Conservation (phyloP, 2,888 invertebrate genomes). For the Drosophila eohydei region DNA sequence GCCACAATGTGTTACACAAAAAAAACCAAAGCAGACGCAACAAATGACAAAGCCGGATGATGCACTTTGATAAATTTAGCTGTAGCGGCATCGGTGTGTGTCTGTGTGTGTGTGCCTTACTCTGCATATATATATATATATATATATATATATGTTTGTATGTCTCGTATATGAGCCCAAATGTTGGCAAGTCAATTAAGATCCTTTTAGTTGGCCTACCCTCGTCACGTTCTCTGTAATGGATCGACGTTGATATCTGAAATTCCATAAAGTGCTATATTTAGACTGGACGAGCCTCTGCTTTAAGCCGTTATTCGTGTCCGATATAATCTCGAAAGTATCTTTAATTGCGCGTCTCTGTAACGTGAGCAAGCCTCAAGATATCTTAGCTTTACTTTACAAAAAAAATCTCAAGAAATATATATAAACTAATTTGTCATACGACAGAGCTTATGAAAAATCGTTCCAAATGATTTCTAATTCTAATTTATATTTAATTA, state of each 20-base stretch:
- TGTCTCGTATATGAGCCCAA: background rate
- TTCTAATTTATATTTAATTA: background rate
- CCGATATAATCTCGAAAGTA: background rate
- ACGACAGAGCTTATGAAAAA: background rate
- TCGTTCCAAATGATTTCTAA: background rate
- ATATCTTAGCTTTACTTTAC: background rate
- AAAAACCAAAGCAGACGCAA: slow-evolving; percentile 30
- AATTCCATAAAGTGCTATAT: background rate
- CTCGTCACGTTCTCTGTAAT: slow-evolving; percentile 12
- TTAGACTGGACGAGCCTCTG: background rate
- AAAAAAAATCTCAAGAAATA: background rate
- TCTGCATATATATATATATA: too few relatives aligned
- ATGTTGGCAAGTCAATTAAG: slow-evolving; percentile 14
- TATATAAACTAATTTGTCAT: background rate
- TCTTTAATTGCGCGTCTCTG: background rate
- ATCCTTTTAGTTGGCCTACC: slow-evolving; percentile 5
- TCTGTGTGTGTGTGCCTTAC: background rate
- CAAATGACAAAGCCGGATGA: slow-evolving; percentile 38
- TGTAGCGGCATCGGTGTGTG: background rate
- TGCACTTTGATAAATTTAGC: slow-evolving; percentile 17
- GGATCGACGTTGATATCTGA: slow-evolving; percentile 4
- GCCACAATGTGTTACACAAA: slow-evolving; percentile 69
- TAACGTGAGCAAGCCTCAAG: background rate
- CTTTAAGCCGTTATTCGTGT: background rate
- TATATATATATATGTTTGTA: too few relatives aligned